Percentiles rank a stretch among this genome's conserved stretches.
phyloP scores from a whole-genome alignment of 2,888 invertebrate species.

The Conus canariensis region DNA sequence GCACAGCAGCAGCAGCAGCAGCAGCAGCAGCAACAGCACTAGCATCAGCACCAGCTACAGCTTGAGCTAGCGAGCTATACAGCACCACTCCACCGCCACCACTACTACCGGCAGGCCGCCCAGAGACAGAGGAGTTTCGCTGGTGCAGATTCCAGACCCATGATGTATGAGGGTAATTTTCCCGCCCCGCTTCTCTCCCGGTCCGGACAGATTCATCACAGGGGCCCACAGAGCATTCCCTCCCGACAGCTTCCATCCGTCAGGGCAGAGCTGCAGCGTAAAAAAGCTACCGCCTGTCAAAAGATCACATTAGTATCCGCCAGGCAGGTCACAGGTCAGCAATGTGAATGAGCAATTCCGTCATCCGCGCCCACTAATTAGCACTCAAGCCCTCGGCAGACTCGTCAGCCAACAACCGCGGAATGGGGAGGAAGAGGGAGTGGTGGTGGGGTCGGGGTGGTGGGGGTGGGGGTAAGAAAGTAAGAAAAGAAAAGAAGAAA shows the following conservation, averaged over 20 bases:
- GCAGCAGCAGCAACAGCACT: neutral
- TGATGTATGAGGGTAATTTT: slow-evolving; percentile 45
- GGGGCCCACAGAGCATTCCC: slow-evolving; percentile 38
- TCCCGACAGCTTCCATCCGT: slow-evolving; percentile 44
- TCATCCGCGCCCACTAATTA: slow-evolving; percentile 42
- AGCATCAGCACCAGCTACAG: neutral
- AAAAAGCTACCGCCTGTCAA: slow-evolving; percentile 29
- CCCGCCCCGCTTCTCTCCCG: slow-evolving; percentile 40
- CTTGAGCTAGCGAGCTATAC: neutral
- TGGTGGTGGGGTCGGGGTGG: neutral
- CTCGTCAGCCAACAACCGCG: neutral
- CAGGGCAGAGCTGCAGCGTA: slow-evolving; percentile 25
- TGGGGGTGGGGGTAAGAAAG: neutral
- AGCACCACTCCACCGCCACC: too few relatives aligned
- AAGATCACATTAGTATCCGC: slow-evolving; percentile 41
- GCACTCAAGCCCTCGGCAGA: slow-evolving; percentile 28
- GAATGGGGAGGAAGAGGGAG: neutral
- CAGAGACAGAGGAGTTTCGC: slow-evolving; percentile 7
- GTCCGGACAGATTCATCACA: slow-evolving; percentile 45
- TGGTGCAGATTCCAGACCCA: slow-evolving; percentile 39
- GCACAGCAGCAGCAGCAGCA: neutral
- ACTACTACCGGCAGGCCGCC: too few relatives aligned
- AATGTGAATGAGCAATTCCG: slow-evolving; percentile 39
- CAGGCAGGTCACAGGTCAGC: slow-evolving; percentile 25
- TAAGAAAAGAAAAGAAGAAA: neutral